Conservation (phyloP, 2,113 vertebrate genomes). For the Nyctereutes procyonoides region DNA sequence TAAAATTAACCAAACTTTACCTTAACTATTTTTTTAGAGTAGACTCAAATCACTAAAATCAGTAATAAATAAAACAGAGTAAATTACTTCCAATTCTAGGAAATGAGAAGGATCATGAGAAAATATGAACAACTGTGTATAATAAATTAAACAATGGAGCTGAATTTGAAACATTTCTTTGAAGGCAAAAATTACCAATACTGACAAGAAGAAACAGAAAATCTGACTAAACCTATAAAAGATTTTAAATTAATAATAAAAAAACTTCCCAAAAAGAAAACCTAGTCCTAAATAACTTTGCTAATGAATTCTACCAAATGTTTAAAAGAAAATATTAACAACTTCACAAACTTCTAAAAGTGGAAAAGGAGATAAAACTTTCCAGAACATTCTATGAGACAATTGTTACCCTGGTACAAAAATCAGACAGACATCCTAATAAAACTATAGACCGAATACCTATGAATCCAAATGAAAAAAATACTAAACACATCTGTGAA, state of each 20-base stretch:
- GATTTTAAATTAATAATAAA: not conserved
- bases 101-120: not conserved
- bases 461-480: not conserved
- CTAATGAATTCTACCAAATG: not conserved
- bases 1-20: not conserved
- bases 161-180: not conserved
- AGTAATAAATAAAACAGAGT: not conserved
- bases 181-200: not conserved
- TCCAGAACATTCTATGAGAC: not conserved
- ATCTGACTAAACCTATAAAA: not conserved
- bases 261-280: not conserved
- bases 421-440: not conserved
- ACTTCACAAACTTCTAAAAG: not conserved
- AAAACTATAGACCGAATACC: not conserved
- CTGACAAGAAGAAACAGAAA: not conserved
- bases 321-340: not conserved
- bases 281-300: not conserved
- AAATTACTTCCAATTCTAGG: not conserved
- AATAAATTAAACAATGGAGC: not conserved
- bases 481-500: not conserved
- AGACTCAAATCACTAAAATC: not conserved
- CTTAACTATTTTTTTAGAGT: not conserved
- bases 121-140: not conserved
- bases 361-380: not conserved
- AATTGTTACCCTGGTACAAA: not conserved